Evolutionary conservation across 2,113 vertebrate genomes (phyloP), one percentile per base, ranked within the genome.

Genomic region (Callospermophilus lateralis): DNA sequence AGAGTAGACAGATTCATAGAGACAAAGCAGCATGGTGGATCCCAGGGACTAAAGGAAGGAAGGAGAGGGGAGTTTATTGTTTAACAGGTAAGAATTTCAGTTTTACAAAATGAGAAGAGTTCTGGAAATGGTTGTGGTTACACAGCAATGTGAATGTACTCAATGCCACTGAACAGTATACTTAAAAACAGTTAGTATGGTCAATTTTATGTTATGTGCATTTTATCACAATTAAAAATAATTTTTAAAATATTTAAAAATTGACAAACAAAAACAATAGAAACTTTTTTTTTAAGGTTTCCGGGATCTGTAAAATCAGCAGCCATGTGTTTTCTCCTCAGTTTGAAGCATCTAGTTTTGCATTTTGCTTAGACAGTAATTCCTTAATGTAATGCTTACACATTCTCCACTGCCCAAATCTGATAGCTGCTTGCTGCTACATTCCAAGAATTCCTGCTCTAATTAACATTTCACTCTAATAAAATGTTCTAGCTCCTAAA

Each of bases 381-480:
- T 85, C 65, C 80, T 84, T 85, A 68, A 95, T 73, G 81, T 76
- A 76, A 78, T 45, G 39, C 84, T 93, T 94, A 90, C 88, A 97
- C 78, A 90, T 94, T 95, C 90, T 61, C 80, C 68, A 32, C 84
- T 37, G 16, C 42, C 84, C 84, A 90, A 81, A 96, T 65, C 76
- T 39, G 34, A 10, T 88, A 42, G 32, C 61, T 79, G 95, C 92
- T 92, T 63, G 61, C 77, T 94, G 63, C 81, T 87, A 51, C 96
- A 93, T 97, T 97, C 97, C 95, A 37, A 84, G 89, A 95, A 92
- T 97, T 97, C 97, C 92, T 90, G 16, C 73, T 90, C 89, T 97
- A 97, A 97, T 97, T 96, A 95, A 88, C 84, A 91, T 96, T 89
- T 97, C 84, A 84, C 45, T 91, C 94, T 85, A 95, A 96, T 93